Evolutionary conservation across 2,797 vertebrate genomes (phyloP).

Genomic region (Crenichthys baileyi): DNA sequence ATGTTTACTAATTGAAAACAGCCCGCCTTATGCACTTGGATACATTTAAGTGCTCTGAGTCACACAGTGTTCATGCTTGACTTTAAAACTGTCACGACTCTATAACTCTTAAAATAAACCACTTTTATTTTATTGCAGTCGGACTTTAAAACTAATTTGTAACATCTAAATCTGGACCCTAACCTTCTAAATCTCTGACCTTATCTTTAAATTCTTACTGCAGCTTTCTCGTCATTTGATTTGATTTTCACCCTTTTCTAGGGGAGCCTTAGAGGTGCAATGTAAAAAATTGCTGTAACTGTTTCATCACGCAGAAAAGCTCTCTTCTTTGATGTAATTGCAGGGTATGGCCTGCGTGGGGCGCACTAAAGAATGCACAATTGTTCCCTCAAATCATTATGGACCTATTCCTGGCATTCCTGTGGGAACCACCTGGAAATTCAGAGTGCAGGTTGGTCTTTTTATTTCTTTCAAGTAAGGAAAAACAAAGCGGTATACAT

Average conservation of each 20-base stretch:
- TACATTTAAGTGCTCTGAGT: slow-evolving; percentile 65
- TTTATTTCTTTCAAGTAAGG: not conserved
- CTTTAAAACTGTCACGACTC: slow-evolving; percentile 43
- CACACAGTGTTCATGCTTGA: slow-evolving; percentile 46
- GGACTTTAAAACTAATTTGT: slow-evolving; percentile 5
- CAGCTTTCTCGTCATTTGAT: slow-evolving; percentile 1
- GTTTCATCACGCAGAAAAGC: slow-evolving; percentile 7
- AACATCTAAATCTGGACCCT: not conserved
- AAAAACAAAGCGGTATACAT: not conserved
- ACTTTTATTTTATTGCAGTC: slow-evolving; percentile 13
- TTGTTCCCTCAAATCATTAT: slow-evolving; percentile 98
- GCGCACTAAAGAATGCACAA: slow-evolving; percentile 97
- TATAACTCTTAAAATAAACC: slow-evolving; percentile 39
- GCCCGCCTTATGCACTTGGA: slow-evolving; percentile 54
- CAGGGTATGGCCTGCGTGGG: slow-evolving; percentile 99
- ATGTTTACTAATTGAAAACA: slow-evolving; percentile 74
- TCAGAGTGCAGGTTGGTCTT: slow-evolving; percentile 93
- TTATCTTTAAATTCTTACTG: not conserved
- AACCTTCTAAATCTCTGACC: not conserved
- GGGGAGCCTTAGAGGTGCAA: slow-evolving; percentile 2
- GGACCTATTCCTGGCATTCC: slow-evolving; percentile 95
- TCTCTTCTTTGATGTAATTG: slow-evolving; percentile 45
- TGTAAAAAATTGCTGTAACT: not conserved
- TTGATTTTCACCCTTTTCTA: not conserved
- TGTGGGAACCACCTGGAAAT: slow-evolving; percentile 97